Evolutionary conservation across 2,797 vertebrate genomes (phyloP), one percentile per base, ranked within the genome.

Genomic region (Lithobates sylvaticus): DNA sequence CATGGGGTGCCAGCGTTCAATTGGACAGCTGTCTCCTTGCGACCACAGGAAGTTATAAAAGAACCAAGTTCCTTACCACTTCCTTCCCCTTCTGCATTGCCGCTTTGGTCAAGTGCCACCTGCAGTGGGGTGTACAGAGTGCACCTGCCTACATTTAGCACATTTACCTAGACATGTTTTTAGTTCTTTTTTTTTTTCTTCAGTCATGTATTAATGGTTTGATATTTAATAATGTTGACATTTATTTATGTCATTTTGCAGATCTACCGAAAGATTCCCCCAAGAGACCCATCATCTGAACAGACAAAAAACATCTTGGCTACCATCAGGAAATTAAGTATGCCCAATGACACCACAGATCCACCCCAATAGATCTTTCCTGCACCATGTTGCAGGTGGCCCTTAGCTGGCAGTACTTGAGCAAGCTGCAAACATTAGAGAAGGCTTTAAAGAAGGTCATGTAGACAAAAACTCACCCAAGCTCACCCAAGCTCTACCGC

Each of bases 341-440:
- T 96, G 83, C 94, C 94, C 0, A 85, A 88, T 2, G 89, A 95
- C 27, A 89, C 92, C 89, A 89, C 96, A 94, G 96, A 92, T 95
- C 96, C 87, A 97, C 97, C 0, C 97, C 97, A 27, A 93, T 99
- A 88, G 99, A 97, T 92, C 91, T 99, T 89, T 97, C 98, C 0
- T 96, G 97, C 0, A 96, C 96, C 86, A 97, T 99, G 96, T 94
- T 99, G 15, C 87, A 99, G 61, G 98, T 96, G 0, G 97, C 97
- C 1, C 91, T 99, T 79, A 98, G 98, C 94, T 99, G 97, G 97
- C 98, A 99, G 92, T 99, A 97, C 89, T 95, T 99, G 86, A 97
- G 93, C 89, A 91, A 95, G 6, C 92, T 96, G 12, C 95, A 94
- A 61, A 2, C 29, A 29, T 29, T 29, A 29, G 29, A 29, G 29